Evolutionary conservation across 30 jellyfish, hydroid and myxozoan genomes (phyloP), one percentile per base, ranked within the genome.

Genomic region (Cassiopea andromeda): DNA sequence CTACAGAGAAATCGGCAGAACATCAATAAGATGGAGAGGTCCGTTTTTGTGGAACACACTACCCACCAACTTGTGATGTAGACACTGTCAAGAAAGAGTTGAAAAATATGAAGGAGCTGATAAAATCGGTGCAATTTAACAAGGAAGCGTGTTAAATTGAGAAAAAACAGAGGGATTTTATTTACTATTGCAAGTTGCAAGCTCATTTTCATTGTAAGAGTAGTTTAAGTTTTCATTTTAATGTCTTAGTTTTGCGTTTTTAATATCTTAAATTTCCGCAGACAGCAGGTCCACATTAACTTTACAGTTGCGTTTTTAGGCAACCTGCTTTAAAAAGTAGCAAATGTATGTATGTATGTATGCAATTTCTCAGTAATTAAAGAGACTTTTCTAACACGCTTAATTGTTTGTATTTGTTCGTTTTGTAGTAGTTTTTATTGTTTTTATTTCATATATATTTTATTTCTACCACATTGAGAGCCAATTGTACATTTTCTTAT

Each of bases 81-180:
- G 90, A 61, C 90, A 59, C 91, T 82, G 66, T 82, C 84, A 82
- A 61, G 84, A 27, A 66, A 84, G n/a, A 82, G 91, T 82, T 82
- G 91, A 66, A 82, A 82, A 61, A 84, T 68, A 67, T 60, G 91
- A 82, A 82, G 91, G 85, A 82, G 16, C 91, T 82, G 66, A 13
- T 82, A 82, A 78, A 78, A 44, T 6, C 87, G 49, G 78, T 59
- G 87, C 49, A 78, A 78, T 78, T 38, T 78, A 78, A 44, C 87
- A 78, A 45, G 19, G 48, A 73, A 17, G 60, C 83, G 61, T 73
- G 83, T 43, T 73, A n/a, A 60, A n/a, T 45, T n/a, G 61, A 73
- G 83, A 73, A 73, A 14, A 73, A 73, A 73, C 83, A 73, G 83
- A 73, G 61, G 60, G 83, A 73, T 73, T 73, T 73, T 43, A 73